Percentiles rank a stretch among this genome's conserved stretches.
These are phyloP conservation scores for Pterocles gutturalis DNA, from an alignment of 2,113 vertebrate genomes.

Conservation along the genomic window DNA sequence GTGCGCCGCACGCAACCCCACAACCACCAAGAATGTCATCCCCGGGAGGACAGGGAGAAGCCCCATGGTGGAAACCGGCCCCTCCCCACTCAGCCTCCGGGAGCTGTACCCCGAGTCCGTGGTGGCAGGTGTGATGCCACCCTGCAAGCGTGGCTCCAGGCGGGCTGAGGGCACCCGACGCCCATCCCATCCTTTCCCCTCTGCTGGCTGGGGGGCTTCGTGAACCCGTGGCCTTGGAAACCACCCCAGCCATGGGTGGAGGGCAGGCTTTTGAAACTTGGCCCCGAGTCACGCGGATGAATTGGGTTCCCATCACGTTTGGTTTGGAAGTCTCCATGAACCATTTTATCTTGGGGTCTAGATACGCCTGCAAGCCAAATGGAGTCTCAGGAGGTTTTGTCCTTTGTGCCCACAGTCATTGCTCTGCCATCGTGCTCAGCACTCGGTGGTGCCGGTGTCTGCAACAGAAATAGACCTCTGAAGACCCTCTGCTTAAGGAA, in stretches of 20 bases:
- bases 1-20: not conserved
- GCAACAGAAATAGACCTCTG: not conserved
- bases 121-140: not conserved
- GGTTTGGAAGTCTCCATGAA: not conserved
- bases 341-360: not conserved
- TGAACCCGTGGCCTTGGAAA: not conserved
- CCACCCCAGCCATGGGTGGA: not conserved
- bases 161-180: not conserved
- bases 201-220: not conserved
- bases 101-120: not conserved
- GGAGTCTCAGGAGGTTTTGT: not conserved
- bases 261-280: not conserved
- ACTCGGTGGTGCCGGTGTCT: not conserved
- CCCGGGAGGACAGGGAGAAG: not conserved
- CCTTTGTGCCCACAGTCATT: not conserved
- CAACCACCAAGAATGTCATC: not conserved
- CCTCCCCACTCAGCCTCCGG: not conserved
- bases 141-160: accelerated
- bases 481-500: not conserved
- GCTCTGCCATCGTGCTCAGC: not conserved
- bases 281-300: accelerated
- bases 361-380: not conserved
- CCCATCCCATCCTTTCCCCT: not conserved
- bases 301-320: not conserved
- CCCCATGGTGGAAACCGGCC: not conserved